Evolutionary conservation across 2,888 invertebrate genomes (phyloP).

Genomic region (Celastrina argiolus): DNA sequence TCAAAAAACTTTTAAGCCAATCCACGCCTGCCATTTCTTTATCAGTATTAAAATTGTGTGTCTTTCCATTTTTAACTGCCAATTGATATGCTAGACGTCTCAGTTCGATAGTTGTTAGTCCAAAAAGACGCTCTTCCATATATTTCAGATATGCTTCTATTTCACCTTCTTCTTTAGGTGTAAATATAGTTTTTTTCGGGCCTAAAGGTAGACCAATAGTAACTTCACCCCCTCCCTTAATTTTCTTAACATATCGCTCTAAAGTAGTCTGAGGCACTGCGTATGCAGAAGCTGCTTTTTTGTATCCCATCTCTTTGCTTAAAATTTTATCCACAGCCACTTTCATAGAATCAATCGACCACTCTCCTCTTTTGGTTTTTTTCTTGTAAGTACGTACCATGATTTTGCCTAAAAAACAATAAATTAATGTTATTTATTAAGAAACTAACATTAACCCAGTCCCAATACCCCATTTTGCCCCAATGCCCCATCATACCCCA

Average conservation of each 20-base stretch:
- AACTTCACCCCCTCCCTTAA: constrained; percentile 28
- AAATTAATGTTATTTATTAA: constrained; percentile 23
- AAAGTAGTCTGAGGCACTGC: constrained; percentile 35
- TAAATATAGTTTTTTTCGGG: constrained; percentile 28
- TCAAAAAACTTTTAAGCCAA: constrained; percentile 33
- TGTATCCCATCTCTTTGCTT: constrained; percentile 27
- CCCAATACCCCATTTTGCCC: not conserved
- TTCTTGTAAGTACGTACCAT: constrained; percentile 13
- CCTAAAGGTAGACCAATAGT: constrained; percentile 26
- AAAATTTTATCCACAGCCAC: constrained; percentile 28
- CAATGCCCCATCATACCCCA: constrained; percentile 27
- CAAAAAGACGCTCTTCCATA: constrained; percentile 35
- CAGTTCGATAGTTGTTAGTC: constrained; percentile 32
- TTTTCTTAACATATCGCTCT: constrained; percentile 26
- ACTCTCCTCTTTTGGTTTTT: constrained; percentile 25
- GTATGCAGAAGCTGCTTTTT: constrained; percentile 28
- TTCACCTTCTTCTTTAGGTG: constrained; percentile 33
- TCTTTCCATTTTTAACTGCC: constrained; percentile 33
- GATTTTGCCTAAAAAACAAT: constrained; percentile 29
- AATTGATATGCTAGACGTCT: constrained; percentile 34
- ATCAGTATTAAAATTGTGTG: constrained; percentile 32
- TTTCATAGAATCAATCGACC: constrained; percentile 29
- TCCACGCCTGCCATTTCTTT: constrained; percentile 31
- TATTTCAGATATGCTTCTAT: constrained; percentile 34
- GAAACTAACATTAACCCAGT: not conserved